These are phyloP conservation scores for Artibeus jamaicensis DNA, from an alignment of 2,797 vertebrate species.

Conservation along the genomic window DNA sequence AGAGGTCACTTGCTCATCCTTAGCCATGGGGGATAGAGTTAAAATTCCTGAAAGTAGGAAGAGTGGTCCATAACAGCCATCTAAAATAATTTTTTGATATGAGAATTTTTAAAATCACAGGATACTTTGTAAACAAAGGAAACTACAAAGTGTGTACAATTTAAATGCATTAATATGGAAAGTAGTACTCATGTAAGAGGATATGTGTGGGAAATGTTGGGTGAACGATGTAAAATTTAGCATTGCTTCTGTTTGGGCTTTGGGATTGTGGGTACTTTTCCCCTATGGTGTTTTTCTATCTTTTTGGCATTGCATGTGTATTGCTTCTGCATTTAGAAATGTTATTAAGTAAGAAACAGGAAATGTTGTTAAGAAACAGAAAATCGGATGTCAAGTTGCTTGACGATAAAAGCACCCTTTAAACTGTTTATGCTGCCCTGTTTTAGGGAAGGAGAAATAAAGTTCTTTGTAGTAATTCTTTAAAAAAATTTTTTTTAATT, in stretches of 20 bases:
- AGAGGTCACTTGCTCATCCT: no score
- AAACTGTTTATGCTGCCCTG: not conserved
- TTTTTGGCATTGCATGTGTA: not conserved
- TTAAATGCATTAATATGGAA: not conserved
- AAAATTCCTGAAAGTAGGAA: no score
- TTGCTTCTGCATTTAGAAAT: slow-evolving; percentile 19
- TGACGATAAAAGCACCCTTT: not conserved
- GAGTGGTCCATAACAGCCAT: not conserved
- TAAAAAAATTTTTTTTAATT: not conserved
- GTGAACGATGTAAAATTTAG: not conserved
- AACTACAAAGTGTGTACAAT: not conserved
- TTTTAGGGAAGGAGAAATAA: not conserved
- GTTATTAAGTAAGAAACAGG: not conserved
- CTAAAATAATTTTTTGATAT: not conserved
- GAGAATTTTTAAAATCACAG: not conserved
- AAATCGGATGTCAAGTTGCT: not conserved
- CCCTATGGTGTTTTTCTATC: not conserved
- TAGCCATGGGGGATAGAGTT: no score
- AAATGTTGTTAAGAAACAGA: slow-evolving; percentile 5
- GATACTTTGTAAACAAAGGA: not conserved
- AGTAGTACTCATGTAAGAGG: not conserved
- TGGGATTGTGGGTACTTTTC: not conserved
- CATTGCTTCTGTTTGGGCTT: not conserved
- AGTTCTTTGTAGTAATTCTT: not conserved
- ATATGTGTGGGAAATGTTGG: not conserved